phyloP scores from a whole-genome alignment of 92 coral and sea anemone species.

The Porites evermanni region DNA sequence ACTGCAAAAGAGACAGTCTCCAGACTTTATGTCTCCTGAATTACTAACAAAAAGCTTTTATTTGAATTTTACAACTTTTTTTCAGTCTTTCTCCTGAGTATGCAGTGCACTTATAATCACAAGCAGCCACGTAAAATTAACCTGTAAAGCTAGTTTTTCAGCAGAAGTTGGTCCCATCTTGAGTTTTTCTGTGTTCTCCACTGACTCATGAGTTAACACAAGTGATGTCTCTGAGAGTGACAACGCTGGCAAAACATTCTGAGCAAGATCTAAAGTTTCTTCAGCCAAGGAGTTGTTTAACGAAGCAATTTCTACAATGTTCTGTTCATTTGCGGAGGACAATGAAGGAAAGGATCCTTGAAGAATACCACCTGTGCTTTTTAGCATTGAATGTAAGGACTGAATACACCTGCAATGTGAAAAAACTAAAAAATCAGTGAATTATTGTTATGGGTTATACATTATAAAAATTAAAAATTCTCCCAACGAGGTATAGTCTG shows the following conservation, averaged over 20 bases:
- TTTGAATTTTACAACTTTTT: no score
- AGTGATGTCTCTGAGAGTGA: slow-evolving; percentile 65
- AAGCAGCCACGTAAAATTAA: background rate
- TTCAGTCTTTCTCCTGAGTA: no score
- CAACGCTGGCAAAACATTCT: slow-evolving; percentile 56
- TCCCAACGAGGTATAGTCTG: no score
- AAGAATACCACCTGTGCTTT: slow-evolving; percentile 20
- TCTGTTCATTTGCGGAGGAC: slow-evolving; percentile 63
- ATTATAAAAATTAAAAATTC: no score
- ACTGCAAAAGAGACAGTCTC: no score
- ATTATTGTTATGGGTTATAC: background rate
- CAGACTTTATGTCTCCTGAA: no score
- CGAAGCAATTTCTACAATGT: slow-evolving; percentile 88
- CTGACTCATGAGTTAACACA: slow-evolving; percentile 46
- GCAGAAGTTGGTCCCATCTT: slow-evolving; percentile 88
- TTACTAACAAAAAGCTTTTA: no score
- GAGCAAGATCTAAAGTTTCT: slow-evolving; percentile 55
- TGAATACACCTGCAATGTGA: slow-evolving; percentile 57
- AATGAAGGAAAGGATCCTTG: slow-evolving; percentile 2
- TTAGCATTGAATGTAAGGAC: slow-evolving; percentile 44
- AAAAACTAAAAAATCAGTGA: background rate
- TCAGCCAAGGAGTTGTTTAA: slow-evolving; percentile 77
- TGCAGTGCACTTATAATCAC: no score
- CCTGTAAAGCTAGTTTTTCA: slow-evolving; percentile 84
- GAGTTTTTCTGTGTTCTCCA: slow-evolving; percentile 46